These are phyloP conservation scores for Amaurobius ferox DNA, from an alignment of 2,888 invertebrate species.

Conservation along the genomic window DNA sequence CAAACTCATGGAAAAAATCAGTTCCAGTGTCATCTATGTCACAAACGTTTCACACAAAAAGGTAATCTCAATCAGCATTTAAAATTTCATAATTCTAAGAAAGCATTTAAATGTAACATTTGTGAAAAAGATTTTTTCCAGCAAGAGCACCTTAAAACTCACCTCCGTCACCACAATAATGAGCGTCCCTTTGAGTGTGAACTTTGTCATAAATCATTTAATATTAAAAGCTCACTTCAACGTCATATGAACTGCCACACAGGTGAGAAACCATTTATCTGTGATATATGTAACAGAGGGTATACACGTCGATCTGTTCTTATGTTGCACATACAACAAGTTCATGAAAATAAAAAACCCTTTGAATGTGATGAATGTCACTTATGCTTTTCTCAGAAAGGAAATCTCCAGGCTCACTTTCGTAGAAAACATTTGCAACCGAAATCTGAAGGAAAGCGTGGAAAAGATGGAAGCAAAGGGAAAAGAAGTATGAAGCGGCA, in stretches of 20 bases:
- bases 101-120: slow-evolving; percentile 73
- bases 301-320: slow-evolving; percentile 65
- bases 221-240: slow-evolving; percentile 62
- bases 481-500: slow-evolving; percentile 31
- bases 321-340: slow-evolving; percentile 63
- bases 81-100: slow-evolving; percentile 69
- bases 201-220: slow-evolving; percentile 56
- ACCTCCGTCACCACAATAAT: slow-evolving; percentile 62
- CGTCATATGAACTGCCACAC: slow-evolving; percentile 69
- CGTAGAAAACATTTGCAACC: slow-evolving; percentile 58
- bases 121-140: slow-evolving; percentile 75
- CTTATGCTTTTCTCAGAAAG: slow-evolving; percentile 64
- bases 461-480: not conserved
- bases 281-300: slow-evolving; percentile 62
- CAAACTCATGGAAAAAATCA: slow-evolving; percentile 36
- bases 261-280: slow-evolving; percentile 63
- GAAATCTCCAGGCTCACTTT: slow-evolving; percentile 65
- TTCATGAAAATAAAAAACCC: slow-evolving; percentile 66
- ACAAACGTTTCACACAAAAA: slow-evolving; percentile 56
- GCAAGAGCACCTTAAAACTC: slow-evolving; percentile 55
- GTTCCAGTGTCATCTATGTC: slow-evolving; percentile 48
- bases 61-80: slow-evolving; percentile 68
- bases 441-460: slow-evolving; percentile 21
- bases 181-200: slow-evolving; percentile 60
- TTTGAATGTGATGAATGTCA: slow-evolving; percentile 63